Evolutionary conservation across 53 echinoderm and acorn worm species (phyloP).

Genomic region (Mesocentrotus franciscanus): DNA sequence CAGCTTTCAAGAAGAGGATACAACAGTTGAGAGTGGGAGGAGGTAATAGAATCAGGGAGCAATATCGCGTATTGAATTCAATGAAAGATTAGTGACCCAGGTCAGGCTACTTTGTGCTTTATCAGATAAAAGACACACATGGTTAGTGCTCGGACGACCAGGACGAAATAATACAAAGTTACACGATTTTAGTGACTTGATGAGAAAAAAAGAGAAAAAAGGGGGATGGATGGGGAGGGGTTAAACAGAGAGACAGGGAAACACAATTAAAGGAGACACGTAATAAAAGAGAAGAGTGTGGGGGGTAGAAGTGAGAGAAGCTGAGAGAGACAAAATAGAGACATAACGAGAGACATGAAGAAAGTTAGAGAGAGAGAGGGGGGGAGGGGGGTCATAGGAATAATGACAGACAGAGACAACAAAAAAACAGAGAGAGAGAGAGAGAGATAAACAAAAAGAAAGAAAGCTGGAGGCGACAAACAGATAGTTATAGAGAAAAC

Average conservation of each 20-base stretch:
- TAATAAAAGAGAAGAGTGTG: too few relatives aligned
- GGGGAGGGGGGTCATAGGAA: too few relatives aligned
- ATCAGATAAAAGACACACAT: not conserved
- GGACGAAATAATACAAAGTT: not conserved
- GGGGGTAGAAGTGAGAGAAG: too few relatives aligned
- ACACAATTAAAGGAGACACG: too few relatives aligned
- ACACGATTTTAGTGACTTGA: too few relatives aligned
- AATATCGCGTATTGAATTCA: not conserved
- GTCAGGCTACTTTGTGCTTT: not conserved
- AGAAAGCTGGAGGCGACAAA: too few relatives aligned
- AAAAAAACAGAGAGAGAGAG: too few relatives aligned
- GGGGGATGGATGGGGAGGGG: not conserved
- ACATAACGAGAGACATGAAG: not conserved
- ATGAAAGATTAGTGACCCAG: not conserved
- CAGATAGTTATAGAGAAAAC: too few relatives aligned
- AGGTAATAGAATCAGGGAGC: not conserved
- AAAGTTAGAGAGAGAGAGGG: not conserved
- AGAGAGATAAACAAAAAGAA: too few relatives aligned
- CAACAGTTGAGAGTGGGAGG: not conserved
- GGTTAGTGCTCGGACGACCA: not conserved
- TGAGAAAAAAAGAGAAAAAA: not conserved
- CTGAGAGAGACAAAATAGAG: too few relatives aligned
- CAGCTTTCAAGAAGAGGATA: not conserved
- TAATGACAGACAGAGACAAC: too few relatives aligned
- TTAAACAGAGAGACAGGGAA: not conserved